Evolutionary conservation across 92 coral and sea anemone genomes (phyloP).

Genomic region (Paramuricea clavata): DNA sequence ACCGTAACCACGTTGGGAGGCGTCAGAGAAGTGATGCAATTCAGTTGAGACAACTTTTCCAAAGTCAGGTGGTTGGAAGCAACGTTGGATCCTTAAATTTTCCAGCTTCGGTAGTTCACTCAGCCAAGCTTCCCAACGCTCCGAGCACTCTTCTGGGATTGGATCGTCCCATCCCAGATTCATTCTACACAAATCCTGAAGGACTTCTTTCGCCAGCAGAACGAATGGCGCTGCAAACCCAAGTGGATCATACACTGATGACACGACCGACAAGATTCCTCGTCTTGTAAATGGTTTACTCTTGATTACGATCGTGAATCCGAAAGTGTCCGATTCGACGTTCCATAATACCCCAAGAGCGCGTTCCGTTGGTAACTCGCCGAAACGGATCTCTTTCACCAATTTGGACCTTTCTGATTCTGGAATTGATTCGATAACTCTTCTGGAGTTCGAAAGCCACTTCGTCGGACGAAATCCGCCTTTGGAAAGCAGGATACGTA

Average conservation of each 20-base stretch:
- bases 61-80: conserved; percentile 40
- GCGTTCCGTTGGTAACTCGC: conserved; percentile 36
- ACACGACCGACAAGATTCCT: conserved; percentile 55
- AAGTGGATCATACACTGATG: conserved; percentile 59
- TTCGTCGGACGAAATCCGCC: conserved; percentile 61
- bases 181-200: conserved; percentile 26
- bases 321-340: conserved; percentile 37
- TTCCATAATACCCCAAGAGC: conserved; percentile 57
- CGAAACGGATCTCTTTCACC: conserved; percentile 42
- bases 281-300: conserved; percentile 39
- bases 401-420: conserved; percentile 20
- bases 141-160: background rate
- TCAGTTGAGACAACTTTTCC: background rate
- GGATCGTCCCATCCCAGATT: conserved; percentile 36
- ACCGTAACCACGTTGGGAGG: background rate
- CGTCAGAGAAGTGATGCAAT: conserved; percentile 12
- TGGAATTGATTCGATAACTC: conserved; percentile 47
- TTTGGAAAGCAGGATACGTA: conserved; percentile 5
- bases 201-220: conserved; percentile 3
- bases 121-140: conserved; percentile 40
- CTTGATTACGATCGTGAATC: conserved; percentile 27
- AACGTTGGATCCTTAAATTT: background rate
- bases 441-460: conserved; percentile 44
- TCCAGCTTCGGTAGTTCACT: conserved; percentile 9
- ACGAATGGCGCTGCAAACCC: conserved; percentile 51